Base-by-base conservation (phyloP, 1,140 invertebrate species). In the Zaprionus vittiger region DNA sequence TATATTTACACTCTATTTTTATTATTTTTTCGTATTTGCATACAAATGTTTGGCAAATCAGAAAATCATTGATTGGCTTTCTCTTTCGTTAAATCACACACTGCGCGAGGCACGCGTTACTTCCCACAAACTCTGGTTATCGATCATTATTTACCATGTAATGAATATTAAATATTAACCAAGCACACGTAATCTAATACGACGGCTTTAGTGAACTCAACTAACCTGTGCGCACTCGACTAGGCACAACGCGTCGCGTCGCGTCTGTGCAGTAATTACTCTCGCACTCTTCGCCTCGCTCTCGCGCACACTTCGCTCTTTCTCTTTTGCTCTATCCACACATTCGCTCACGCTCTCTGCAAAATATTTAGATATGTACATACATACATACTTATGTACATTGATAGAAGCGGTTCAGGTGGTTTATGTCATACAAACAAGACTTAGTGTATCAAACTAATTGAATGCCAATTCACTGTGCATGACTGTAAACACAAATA, bases 61-160 rank as follows among this genome's bases (percentile, higher is more conserved):
- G 54, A 71, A 49, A 75, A 63, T 37, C 31, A 60, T 64, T 60
- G 60, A 64, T 73, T 77, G 63, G 64, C 77, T 79, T 77, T 79
- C 77, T 77, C 73, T 77, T 76, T 68, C 37, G 12, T 41, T 63
- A 6, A 17, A 15, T 24, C 52, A 63, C 49, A 70, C 44, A 57
- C 54, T 24, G 14, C 14, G 11, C 14, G 11, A 15, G 54, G 7
- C 6, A n/a, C n/a, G n/a, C 41, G 41, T 47, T 20, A 47, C 41
- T 47, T 6, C 6, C 41, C n/a, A n/a, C 7, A 37, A 24, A 22
- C 28, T 34, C 63, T 63, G 22, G 6, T 41, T 57, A 70, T 38
- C 28, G 24, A 71, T 64, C 41, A 24, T 64, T 65, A 55, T 66
- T 65, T 72, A 62, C 26, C 73, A 60, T 65, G 44, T 65, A 72